A percentile compares a stretch with the other conserved stretches of the same genome.
Evolutionary conservation across 2,113 vertebrate genomes (phyloP).

Genomic region (Pangasianodon hypophthalmus): DNA sequence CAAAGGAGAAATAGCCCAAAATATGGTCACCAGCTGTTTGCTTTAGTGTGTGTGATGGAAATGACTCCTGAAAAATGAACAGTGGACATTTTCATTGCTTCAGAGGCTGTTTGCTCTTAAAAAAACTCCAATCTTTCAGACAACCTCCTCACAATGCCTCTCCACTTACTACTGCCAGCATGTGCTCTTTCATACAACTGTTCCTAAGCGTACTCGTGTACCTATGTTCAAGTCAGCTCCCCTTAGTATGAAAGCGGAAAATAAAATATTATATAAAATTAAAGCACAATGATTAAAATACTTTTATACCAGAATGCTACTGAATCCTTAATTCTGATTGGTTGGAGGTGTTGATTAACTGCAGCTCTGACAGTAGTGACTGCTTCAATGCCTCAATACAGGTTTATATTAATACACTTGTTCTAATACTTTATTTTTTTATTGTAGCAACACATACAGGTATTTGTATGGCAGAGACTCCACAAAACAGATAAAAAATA

Average conservation of each 20-base stretch:
- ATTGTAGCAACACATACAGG: neutral
- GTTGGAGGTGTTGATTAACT: neutral
- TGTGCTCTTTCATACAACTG: neutral
- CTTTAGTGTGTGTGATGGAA: slow-evolving; percentile 22
- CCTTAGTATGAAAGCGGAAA: neutral
- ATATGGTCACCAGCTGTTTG: slow-evolving; percentile 1
- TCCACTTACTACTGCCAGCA: neutral
- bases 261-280: neutral
- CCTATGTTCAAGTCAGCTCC: neutral
- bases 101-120: slow-evolving; percentile 13
- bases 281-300: neutral
- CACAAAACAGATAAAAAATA: neutral
- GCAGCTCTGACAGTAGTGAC: neutral
- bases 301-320: neutral
- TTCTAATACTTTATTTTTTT: neutral
- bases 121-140: slow-evolving; percentile 28
- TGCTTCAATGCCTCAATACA: neutral
- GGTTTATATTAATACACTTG: neutral
- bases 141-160: neutral
- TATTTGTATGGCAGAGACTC: neutral
- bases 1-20: neutral
- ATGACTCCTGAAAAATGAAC: slow-evolving; percentile 21
- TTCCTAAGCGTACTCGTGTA: slow-evolving; percentile 20
- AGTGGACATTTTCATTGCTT: slow-evolving; percentile 10
- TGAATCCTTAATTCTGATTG: neutral